Conservation (phyloP, 2,113 vertebrate species). For the Pitta sordida region DNA sequence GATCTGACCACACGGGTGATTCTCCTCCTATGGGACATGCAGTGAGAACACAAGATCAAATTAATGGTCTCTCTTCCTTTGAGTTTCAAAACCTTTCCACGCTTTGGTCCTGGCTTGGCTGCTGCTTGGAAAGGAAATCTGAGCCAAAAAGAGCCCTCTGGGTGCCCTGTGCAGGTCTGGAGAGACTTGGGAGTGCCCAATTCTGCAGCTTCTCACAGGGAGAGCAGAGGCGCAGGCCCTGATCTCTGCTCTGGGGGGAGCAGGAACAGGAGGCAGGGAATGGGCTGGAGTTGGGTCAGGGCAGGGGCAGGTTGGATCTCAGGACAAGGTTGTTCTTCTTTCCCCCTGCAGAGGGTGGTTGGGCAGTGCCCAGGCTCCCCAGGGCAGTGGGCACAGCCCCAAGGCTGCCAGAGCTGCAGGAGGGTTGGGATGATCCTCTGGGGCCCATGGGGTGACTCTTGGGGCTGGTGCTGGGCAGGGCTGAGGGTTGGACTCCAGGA, state of each 20-base stretch:
- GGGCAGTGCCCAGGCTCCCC: neutral
- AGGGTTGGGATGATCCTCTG: rapidly evolving
- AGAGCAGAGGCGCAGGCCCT: neutral
- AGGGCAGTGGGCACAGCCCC: rapidly evolving
- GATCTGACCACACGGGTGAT: neutral
- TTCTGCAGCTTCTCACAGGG: neutral
- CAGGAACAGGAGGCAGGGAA: no score
- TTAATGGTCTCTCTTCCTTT: neutral
- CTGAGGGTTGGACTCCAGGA: rapidly evolving
- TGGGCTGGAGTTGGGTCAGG: neutral
- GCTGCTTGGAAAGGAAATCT: neutral
- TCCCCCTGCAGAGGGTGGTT: neutral
- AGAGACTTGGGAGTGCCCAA: neutral
- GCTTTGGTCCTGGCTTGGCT: neutral
- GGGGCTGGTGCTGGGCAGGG: neutral
- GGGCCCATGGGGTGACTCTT: neutral
- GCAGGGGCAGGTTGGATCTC: neutral
- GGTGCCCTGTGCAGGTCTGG: neutral
- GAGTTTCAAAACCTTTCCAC: neutral
- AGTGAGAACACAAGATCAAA: neutral
- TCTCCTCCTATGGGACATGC: neutral
- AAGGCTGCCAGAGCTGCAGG: neutral
- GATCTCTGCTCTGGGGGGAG: neutral
- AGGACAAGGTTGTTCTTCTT: neutral
- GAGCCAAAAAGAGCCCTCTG: neutral